A percentile compares a stretch with the other conserved stretches of the same genome.
Conservation (phyloP, 2,113 vertebrate species). For the Urocolius indicus region DNA sequence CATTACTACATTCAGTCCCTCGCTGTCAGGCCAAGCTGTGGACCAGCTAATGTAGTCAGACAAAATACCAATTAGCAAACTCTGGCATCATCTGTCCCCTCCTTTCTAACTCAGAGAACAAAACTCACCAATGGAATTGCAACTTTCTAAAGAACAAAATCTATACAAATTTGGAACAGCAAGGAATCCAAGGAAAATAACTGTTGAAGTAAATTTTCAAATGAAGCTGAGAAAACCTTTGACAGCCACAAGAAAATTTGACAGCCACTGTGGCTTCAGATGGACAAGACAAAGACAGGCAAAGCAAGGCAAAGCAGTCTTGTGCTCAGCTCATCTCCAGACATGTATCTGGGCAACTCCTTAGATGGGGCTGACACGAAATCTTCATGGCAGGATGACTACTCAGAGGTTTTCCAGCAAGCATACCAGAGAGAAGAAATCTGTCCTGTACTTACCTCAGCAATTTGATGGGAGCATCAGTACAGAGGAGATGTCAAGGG, state of each 20-base stretch:
- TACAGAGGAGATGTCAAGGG: background rate
- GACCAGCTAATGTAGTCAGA: background rate
- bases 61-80: background rate
- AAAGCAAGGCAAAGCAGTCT: background rate
- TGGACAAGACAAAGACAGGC: background rate
- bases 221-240: background rate
- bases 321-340: rapidly evolving
- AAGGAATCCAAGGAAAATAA: background rate
- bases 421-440: background rate
- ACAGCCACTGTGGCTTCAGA: background rate
- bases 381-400: background rate
- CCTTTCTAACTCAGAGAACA: background rate
- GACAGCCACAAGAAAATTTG: background rate
- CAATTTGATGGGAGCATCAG: background rate
- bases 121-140: background rate
- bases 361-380: background rate
- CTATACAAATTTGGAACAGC: background rate
- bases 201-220: background rate
- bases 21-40: background rate
- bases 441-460: background rate
- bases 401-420: background rate
- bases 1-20: background rate
- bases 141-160: background rate
- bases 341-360: background rate
- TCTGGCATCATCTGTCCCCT: background rate